Percentiles rank a stretch among this genome's conserved stretches.
phyloP scores from a whole-genome alignment of 1,140 invertebrate genomes.

The Bombus fervidus region DNA sequence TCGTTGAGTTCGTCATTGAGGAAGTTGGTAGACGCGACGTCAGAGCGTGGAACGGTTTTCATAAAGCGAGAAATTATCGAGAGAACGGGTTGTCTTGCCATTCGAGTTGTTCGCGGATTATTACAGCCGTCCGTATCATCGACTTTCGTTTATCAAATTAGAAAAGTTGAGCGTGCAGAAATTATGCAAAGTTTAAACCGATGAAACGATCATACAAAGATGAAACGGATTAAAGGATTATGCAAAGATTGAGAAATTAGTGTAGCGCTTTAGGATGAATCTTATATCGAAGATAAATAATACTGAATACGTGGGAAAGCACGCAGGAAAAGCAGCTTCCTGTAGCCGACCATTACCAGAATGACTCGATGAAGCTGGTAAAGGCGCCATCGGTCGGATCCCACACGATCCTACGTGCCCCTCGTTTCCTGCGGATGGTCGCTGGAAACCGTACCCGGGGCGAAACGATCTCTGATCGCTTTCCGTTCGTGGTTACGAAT shows the following conservation, averaged over 20 bases:
- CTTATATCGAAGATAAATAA: background rate
- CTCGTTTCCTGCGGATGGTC: slow-evolving; percentile 58
- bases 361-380: slow-evolving; percentile 23
- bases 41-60: slow-evolving; percentile 3
- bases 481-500: slow-evolving; percentile 58
- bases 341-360: slow-evolving; percentile 56
- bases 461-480: slow-evolving; percentile 63
- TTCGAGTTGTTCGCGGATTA: background rate
- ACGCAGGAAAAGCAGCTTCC: slow-evolving; percentile 57
- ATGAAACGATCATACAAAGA: background rate
- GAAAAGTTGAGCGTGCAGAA: background rate
- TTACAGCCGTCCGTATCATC: background rate
- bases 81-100: background rate
- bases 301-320: slow-evolving; percentile 8
- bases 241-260: background rate
- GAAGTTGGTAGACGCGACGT: slow-evolving; percentile 5
- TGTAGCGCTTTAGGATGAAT: background rate
- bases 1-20: slow-evolving; percentile 15
- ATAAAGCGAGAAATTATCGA: background rate
- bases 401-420: slow-evolving; percentile 35
- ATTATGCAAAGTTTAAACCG: background rate
- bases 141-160: slow-evolving; percentile 13
- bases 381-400: slow-evolving; percentile 39
- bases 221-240: background rate
- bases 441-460: slow-evolving; percentile 48